These are phyloP conservation scores for Carettochelys insculpta DNA, from an alignment of 2,113 vertebrate genomes.

Conservation along the genomic window DNA sequence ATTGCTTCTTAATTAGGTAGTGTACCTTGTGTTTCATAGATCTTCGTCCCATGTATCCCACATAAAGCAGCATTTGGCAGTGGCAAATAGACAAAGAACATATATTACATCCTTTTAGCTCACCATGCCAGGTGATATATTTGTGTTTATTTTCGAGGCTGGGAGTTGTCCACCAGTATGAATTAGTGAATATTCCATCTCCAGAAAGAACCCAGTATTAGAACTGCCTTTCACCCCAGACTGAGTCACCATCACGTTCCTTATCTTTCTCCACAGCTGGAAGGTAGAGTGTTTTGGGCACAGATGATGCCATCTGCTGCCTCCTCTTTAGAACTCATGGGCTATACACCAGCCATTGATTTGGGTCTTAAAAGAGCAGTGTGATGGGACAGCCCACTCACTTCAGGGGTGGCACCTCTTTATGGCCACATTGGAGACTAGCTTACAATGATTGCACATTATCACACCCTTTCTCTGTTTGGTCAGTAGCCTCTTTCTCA, in stretches of 20 bases:
- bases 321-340: accelerated
- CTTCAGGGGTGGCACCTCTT: too few relatives aligned
- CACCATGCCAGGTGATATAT: slow-evolving; percentile 56
- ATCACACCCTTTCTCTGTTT: too few relatives aligned
- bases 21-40: not conserved
- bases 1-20: not conserved
- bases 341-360: not conserved
- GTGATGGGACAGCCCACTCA: too few relatives aligned
- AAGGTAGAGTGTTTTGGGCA: slow-evolving; percentile 16
- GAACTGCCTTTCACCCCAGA: not conserved
- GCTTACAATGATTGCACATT: too few relatives aligned
- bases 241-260: not conserved
- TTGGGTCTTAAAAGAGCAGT: not conserved
- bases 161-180: slow-evolving; percentile 44
- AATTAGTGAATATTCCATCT: slow-evolving; percentile 32
- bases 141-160: slow-evolving; percentile 58
- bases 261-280: slow-evolving; percentile 12
- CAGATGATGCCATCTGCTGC: slow-evolving; percentile 53
- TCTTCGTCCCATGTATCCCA: accelerated
- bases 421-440: too few relatives aligned
- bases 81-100: not conserved
- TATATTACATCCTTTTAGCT: slow-evolving; percentile 31
- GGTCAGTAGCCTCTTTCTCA: too few relatives aligned
- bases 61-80: not conserved
- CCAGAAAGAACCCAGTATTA: slow-evolving; percentile 50